These are phyloP conservation scores for Nilaparvata lugens DNA, from an alignment of 1,140 invertebrate genomes.

Conservation along the genomic window DNA sequence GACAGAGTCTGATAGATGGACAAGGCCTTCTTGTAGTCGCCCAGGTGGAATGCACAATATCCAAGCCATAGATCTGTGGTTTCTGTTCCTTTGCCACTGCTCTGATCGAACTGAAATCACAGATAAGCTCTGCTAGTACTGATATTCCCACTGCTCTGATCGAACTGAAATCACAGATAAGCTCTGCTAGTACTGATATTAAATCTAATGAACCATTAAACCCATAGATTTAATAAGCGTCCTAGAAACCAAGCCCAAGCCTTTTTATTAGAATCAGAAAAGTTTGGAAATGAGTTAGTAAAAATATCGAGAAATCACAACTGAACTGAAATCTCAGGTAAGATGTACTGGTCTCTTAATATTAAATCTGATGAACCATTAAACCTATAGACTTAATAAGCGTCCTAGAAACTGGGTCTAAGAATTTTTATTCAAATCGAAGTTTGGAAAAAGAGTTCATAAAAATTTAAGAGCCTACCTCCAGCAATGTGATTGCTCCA, in stretches of 20 bases:
- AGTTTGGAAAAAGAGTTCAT: too few species aligned
- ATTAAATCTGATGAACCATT: too few species aligned
- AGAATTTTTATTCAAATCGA: too few species aligned
- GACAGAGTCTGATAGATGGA: constrained; percentile 53
- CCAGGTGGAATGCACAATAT: constrained; percentile 91
- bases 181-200: constrained; percentile 9
- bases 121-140: background rate
- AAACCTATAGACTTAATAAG: too few species aligned
- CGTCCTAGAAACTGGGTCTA: too few species aligned
- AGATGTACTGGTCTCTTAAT: background rate
- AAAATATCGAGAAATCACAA: background rate
- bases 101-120: constrained; percentile 23
- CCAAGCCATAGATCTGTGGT: constrained; percentile 79
- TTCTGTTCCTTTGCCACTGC: constrained; percentile 28
- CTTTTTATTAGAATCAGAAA: background rate
- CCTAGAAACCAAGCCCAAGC: too few species aligned
- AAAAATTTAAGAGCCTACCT: too few species aligned
- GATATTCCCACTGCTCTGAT: constrained; percentile 21
- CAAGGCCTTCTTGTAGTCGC: constrained; percentile 84
- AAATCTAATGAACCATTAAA: too few species aligned
- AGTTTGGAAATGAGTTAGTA: background rate
- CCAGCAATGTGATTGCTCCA: constrained; percentile 84
- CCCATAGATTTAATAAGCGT: constrained; percentile 20
- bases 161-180: constrained; percentile 21
- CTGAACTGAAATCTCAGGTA: constrained; percentile 20